Percentiles rank a stretch among this genome's conserved stretches.
Evolutionary conservation across 2,113 vertebrate genomes (phyloP).

Genomic region (Odontophorus gujanensis): DNA sequence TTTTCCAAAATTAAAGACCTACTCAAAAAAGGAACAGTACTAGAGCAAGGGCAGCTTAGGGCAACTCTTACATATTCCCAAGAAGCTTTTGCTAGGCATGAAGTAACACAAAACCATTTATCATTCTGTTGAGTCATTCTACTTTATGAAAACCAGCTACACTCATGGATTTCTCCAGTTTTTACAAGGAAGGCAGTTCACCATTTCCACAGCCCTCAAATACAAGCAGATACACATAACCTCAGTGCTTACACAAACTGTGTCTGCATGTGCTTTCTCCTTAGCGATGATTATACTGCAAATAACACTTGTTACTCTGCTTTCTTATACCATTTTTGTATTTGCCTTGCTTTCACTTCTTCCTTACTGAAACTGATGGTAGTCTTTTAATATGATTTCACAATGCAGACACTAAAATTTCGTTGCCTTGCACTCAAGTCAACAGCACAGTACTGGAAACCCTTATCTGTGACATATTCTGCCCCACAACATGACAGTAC

Average conservation of each 20-base stretch:
- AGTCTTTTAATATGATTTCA: background rate
- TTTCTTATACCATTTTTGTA: background rate
- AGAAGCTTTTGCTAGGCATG: background rate
- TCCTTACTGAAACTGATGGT: background rate
- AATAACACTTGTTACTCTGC: background rate
- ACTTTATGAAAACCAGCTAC: background rate
- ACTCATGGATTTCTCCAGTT: background rate
- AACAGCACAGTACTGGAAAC: background rate
- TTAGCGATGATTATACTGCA: background rate
- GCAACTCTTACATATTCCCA: background rate
- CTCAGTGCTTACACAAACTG: background rate
- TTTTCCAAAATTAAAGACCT: background rate
- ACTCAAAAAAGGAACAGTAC: background rate
- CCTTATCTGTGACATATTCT: background rate
- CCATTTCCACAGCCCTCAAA: background rate
- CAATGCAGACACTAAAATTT: background rate
- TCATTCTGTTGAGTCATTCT: background rate
- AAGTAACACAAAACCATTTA: background rate
- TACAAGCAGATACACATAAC: background rate
- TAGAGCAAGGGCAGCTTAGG: background rate
- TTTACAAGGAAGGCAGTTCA: background rate
- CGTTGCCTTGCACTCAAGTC: background rate
- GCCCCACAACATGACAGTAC: background rate
- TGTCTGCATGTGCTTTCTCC: background rate
- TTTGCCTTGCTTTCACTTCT: background rate